Evolutionary conservation across 2,113 vertebrate genomes (phyloP), one percentile per base, ranked within the genome.

Genomic region (Oenanthe melanoleuca): DNA sequence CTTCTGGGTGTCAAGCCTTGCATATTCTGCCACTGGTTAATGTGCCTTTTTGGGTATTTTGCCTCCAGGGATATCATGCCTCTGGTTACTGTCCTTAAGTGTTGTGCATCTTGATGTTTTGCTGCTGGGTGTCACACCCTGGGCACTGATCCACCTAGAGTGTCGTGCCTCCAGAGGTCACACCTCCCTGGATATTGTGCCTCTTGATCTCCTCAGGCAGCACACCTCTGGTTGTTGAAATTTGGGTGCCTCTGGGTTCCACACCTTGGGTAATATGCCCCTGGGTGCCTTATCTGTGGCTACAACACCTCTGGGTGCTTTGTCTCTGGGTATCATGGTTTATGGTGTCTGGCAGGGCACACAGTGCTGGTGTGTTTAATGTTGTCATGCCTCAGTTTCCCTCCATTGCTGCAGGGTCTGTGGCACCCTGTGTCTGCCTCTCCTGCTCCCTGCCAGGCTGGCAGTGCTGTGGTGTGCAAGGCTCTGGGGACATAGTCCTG

Each of bases 401-500:
- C 60, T 31, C 66, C 7, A 0, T 14, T 86, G 80, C 16, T 74
- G 34, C 44, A 38, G 57, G 25, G 61, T 11, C 33, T 3, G 3
- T 45, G 33, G 13, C 23, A 40, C 12, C 21, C 12, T 7, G 4
- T 8, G 17, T 14, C 29, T 78, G 26, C 33, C 26, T 88, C 22
- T n/a, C 26, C 16, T 37, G 24, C 56, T 73, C 47, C n/a, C 37
- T 53, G 14, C 12, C 60, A 37, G 42, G 37, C n/a, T 12, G 24
- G 49, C 34, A 71, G 65, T 34, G 47, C 78, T n/a, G 13, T 47
- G 67, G 21, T 19, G 9, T 63, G 8, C 31, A 42, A 4, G 2
- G 67, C 63, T 47, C 28, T 24, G n/a, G 31, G 33, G 14, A 33
- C 14, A 3, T 0, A 8, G 44, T 16, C 37, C 7, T 4, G 2